Evolutionary conservation across 2,797 vertebrate genomes (phyloP), one percentile per base, ranked within the genome.

Genomic region (Alca torda): DNA sequence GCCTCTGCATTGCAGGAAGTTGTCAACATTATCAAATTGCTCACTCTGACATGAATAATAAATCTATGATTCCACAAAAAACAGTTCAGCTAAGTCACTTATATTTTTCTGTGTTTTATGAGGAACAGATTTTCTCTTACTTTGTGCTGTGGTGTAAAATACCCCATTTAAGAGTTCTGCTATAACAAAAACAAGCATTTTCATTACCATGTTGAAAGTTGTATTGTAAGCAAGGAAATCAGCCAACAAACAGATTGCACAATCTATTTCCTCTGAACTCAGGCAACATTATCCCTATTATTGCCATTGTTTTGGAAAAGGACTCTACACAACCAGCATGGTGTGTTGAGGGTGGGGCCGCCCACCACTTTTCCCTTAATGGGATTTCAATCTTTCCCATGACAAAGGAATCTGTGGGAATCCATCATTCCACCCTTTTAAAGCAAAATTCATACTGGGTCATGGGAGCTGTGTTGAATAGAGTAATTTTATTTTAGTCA

Each of bases 11-110:
- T 70, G 89, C 90, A 97, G 95, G 92, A 93, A 95, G 89, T 89
- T 83, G 87, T 96, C 89, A 95, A 77, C 81, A 94, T 94, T 90
- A 87, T 80, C 90, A 93, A 86, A 96, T 89, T 92, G 80, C 80
- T 89, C 63, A 39, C 37, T 82, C 68, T 93, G 75, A 87, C 93
- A 94, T 28, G 56, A 93, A 95, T 77, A 92, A 92, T 74, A 95
- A 80, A 92, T 82, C 54, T 63, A 46, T 10, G 15, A 82, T 90
- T 94, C 77, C 56, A 80, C 72, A 85, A 63, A 48, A 77, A 84
- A 20, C 15, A 39, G 35, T 74, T 73, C 64, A 72, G 48, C 26
- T 92, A 84, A 68, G 45, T 85, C 30, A 31, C 11, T 93, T 78
- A 51, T 5, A 74, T 92, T 92, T 93, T 93, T 73, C 39, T 24